Evolutionary conservation across 1,140 invertebrate species (phyloP).

Genomic region (Penaeus indicus): DNA sequence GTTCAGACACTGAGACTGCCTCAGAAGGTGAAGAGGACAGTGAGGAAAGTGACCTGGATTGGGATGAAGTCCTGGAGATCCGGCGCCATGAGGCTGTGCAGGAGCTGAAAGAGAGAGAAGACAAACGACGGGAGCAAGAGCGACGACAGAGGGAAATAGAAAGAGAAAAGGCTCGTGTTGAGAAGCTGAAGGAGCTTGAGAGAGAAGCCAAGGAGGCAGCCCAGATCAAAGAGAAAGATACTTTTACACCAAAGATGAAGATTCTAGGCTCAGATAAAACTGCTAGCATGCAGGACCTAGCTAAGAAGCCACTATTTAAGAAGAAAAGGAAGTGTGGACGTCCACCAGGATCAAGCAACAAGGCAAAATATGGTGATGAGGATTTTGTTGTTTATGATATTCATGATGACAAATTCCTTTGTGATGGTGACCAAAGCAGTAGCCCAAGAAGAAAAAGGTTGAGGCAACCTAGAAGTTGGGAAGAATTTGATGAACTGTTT

Average conservation of each 20-base stretch:
- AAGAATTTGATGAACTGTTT: slow-evolving; percentile 58
- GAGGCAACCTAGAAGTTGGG: slow-evolving; percentile 51
- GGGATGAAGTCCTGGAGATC: slow-evolving; percentile 52
- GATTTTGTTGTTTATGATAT: slow-evolving; percentile 44
- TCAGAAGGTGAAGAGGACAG: slow-evolving; percentile 49
- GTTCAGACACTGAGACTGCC: slow-evolving; percentile 64
- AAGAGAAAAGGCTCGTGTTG: slow-evolving; percentile 43
- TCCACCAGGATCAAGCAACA: slow-evolving; percentile 51
- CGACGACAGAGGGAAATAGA: slow-evolving; percentile 42
- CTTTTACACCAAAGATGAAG: slow-evolving; percentile 43
- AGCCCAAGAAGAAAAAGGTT: slow-evolving; percentile 16
- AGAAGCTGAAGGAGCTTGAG: slow-evolving; percentile 47
- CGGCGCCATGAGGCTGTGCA: slow-evolving; percentile 51
- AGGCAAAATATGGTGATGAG: slow-evolving; percentile 30
- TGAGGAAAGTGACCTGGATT: slow-evolving; percentile 51
- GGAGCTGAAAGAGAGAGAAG: slow-evolving; percentile 54
- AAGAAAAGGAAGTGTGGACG: slow-evolving; percentile 46
- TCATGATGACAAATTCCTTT: background rate
- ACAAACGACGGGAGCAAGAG: slow-evolving; percentile 37
- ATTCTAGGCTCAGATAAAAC: slow-evolving; percentile 24
- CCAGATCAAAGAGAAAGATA: background rate
- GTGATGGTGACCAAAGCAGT: background rate
- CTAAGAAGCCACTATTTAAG: background rate
- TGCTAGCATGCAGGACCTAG: background rate
- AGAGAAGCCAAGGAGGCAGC: slow-evolving; percentile 17